Percentiles rank a stretch among this genome's conserved stretches.
Evolutionary conservation across 1,140 invertebrate species (phyloP).

Genomic region (Tetramorium simillimum): DNA sequence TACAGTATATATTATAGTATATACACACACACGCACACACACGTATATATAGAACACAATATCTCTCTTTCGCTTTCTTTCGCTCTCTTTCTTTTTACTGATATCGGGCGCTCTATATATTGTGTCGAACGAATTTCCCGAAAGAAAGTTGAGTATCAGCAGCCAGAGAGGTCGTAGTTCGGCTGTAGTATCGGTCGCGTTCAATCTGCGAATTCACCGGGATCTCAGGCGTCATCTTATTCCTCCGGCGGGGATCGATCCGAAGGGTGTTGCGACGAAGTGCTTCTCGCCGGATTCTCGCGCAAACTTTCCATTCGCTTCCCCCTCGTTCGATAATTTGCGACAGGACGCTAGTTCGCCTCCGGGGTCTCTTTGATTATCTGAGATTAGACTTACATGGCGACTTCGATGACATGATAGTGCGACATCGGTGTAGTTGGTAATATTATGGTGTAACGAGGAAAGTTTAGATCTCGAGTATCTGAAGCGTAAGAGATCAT

Average conservation of each 20-base stretch:
- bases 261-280: conserved; percentile 5
- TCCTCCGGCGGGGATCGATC: conserved; percentile 34
- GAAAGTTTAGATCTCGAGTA: conserved; percentile 1
- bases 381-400: conserved; percentile 37
- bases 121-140: not conserved
- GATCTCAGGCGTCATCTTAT: conserved; percentile 36
- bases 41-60: not conserved
- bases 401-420: conserved; percentile 15
- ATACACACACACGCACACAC: not conserved
- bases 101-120: not conserved
- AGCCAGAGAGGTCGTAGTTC: conserved; percentile 4
- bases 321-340: conserved; percentile 15
- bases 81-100: no score
- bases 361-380: conserved; percentile 38
- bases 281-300: conserved; percentile 7
- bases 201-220: conserved; percentile 20
- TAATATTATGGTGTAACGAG: conserved; percentile 41
- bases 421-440: not conserved
- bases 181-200: not conserved
- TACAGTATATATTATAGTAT: no score
- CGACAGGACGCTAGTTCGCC: conserved; percentile 16
- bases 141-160: conserved; percentile 34
- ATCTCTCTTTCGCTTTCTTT: not conserved
- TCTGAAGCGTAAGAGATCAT: not conserved
- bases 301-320: conserved; percentile 38